Evolutionary conservation across 1,140 invertebrate species (phyloP).

Genomic region (Magallana ariakensis): DNA sequence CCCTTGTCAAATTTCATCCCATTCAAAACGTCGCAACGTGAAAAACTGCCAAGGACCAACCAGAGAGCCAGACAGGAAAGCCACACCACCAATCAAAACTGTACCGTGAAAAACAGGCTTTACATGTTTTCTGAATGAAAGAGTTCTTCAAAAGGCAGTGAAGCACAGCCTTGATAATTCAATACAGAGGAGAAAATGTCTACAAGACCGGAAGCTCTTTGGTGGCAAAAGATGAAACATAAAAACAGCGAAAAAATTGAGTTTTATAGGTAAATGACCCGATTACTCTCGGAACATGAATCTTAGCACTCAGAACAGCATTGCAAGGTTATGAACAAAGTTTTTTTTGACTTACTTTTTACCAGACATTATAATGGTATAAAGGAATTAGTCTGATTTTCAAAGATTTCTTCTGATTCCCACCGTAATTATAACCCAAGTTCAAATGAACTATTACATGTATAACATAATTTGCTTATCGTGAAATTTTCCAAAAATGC

Average conservation of each 20-base stretch:
- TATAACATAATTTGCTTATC: too few species aligned
- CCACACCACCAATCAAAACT: constrained; percentile 29
- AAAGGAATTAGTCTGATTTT: too few species aligned
- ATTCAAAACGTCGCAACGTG: constrained; percentile 28
- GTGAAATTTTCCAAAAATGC: too few species aligned
- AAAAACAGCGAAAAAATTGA: neutral
- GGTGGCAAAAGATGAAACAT: neutral
- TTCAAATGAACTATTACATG: too few species aligned
- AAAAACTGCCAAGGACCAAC: constrained; percentile 17
- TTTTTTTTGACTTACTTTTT: too few species aligned
- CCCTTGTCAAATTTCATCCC: constrained; percentile 1
- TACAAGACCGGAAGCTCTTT: constrained; percentile 5
- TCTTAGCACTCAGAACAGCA: too few species aligned
- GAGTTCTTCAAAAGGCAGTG: constrained; percentile 5
- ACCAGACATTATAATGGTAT: too few species aligned
- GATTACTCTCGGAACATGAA: too few species aligned
- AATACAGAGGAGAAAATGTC: constrained; percentile 12
- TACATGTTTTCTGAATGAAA: constrained; percentile 9
- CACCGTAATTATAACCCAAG: too few species aligned
- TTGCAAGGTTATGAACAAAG: too few species aligned
- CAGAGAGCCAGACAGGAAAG: constrained; percentile 13
- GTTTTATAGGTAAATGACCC: too few species aligned
- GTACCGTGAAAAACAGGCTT: neutral
- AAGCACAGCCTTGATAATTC: constrained; percentile 14
- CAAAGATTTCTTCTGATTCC: too few species aligned